Base-by-base conservation (phyloP, 2,113 vertebrate genomes). In the Lates calcarifer region DNA sequence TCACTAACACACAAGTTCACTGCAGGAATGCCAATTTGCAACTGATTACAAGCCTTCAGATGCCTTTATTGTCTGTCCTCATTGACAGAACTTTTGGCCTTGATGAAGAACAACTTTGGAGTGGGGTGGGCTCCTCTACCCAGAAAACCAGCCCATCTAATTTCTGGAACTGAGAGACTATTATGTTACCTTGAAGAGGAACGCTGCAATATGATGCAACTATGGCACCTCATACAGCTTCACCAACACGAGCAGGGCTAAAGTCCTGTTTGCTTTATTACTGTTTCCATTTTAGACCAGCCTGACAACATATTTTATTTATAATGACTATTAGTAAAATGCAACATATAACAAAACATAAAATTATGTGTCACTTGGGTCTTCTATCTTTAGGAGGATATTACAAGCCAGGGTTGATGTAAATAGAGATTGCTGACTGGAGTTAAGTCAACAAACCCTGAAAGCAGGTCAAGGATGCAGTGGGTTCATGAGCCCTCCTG, bases 381-480 rank as follows among this genome's bases (percentile, higher is more conserved):
- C 3, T 43, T 41, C 18, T 68, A 11, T 41, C 11, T 28, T 29
- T 37, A 12, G 49, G 14, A 67, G 11, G 20, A 47, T n/a, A 35
- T 35, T 24, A 74, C 13, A 64, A n/a, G 57, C 55, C 37, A 26
- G 11, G 18, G 45, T 28, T 67, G 58, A n/a, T 2, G 10, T 64
- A 63, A 11, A 37, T 20, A 29, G 8, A 69, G 31, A 49, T 20
- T 61, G 33, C 28, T 28, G 22, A 13, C 29, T 35, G 26, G 39
- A 65, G 56, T 53, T 17, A 43, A 56, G 63, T 83, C 71, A 86
- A 84, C 55, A 88, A 77, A 81, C 74, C 3, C 1, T 73, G 41
- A 67, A 77, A 88, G 29, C 64, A 71, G 84, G 74, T 81, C 74
- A 84, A 18, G n/a, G 53, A 77, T 67, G 47, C 53, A 81, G 3